phyloP scores from a whole-genome alignment of 2,113 vertebrate genomes.

The Halichoeres trimaculatus region DNA sequence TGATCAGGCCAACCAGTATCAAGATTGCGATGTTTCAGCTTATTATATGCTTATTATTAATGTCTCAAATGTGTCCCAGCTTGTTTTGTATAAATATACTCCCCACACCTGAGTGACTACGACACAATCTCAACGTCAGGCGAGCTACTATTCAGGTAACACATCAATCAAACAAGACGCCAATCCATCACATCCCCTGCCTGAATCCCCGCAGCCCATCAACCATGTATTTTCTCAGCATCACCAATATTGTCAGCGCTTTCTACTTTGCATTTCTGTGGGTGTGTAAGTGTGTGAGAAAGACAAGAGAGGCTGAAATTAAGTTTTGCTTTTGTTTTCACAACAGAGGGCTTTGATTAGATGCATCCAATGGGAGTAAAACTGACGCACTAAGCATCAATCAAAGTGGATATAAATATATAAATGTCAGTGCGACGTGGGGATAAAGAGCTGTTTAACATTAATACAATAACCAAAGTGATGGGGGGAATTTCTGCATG shows the following conservation, averaged over 20 bases:
- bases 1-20: no score
- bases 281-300: background rate
- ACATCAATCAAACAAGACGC: background rate
- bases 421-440: background rate
- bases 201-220: background rate
- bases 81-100: background rate
- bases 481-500: background rate
- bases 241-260: background rate
- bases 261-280: background rate
- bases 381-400: background rate
- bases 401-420: background rate
- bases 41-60: no score
- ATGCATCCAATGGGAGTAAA: background rate
- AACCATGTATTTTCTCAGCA: background rate
- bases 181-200: background rate
- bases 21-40: no score
- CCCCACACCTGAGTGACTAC: background rate
- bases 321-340: conserved; percentile 1
- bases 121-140: background rate
- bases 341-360: conserved; percentile 10
- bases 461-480: background rate
- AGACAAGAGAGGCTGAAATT: background rate
- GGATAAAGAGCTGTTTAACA: conserved; percentile 2
- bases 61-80: no score
- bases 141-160: background rate